Conservation (phyloP, 2,113 vertebrate species). For the Hemibagrus wyckioides region DNA sequence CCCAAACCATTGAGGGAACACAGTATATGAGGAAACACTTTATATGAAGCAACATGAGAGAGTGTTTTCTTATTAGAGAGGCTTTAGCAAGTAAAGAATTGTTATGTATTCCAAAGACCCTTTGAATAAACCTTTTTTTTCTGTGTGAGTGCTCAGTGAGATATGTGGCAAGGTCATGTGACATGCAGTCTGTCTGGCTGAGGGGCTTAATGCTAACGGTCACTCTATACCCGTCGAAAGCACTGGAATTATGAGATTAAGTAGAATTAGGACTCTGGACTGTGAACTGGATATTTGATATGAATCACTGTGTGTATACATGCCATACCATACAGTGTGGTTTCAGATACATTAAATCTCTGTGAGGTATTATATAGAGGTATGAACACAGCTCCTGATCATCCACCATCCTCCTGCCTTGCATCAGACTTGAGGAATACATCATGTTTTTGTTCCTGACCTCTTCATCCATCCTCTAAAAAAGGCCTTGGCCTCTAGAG, state of each 20-base stretch:
- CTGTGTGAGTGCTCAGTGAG: too few species aligned
- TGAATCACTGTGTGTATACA: neutral
- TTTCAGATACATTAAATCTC: neutral
- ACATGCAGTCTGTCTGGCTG: too few species aligned
- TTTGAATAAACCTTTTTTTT: too few species aligned
- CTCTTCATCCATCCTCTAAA: neutral
- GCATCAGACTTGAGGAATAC: neutral
- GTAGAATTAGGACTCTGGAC: neutral
- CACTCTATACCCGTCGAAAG: neutral
- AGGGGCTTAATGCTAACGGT: too few species aligned
- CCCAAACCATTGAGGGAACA: neutral
- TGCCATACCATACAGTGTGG: neutral
- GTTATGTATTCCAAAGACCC: too few species aligned
- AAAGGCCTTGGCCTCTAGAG: slow-evolving; percentile 12
- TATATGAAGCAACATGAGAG: neutral
- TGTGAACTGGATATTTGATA: neutral
- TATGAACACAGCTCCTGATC: neutral
- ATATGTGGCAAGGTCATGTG: too few species aligned
- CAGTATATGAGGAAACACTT: too few species aligned
- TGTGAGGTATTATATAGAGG: neutral
- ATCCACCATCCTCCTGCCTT: neutral
- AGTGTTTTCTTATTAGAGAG: neutral
- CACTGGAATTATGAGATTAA: neutral
- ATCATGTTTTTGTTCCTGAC: slow-evolving; percentile 14
- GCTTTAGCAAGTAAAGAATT: neutral